Percentiles rank a stretch among this genome's conserved stretches.
These are phyloP conservation scores for Mormyrus hasselquistii DNA, from an alignment of 2,797 vertebrate species.

Conservation along the genomic window DNA sequence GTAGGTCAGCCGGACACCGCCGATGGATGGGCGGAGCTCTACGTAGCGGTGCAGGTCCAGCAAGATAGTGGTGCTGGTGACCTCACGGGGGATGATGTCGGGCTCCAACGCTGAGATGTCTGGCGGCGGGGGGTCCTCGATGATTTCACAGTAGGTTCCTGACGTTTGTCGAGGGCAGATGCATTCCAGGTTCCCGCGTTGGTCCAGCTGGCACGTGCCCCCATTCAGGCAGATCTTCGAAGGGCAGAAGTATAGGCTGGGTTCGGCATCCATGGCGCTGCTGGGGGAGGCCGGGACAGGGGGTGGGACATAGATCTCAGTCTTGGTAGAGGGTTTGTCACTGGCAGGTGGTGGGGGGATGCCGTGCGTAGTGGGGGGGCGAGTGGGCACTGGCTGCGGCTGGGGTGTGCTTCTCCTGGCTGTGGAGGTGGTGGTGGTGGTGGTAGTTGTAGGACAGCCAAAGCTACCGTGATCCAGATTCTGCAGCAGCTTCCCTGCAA, in stretches of 20 bases:
- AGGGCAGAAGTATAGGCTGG: slow-evolving; percentile 62
- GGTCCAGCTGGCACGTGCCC: slow-evolving; percentile 71
- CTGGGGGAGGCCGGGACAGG: slow-evolving; percentile 40
- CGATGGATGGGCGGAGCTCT: slow-evolving; percentile 65
- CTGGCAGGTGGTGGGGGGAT: slow-evolving; percentile 64
- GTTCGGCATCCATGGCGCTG: slow-evolving; percentile 30
- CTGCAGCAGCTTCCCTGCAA: slow-evolving; percentile 77
- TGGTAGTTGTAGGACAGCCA: slow-evolving; percentile 75
- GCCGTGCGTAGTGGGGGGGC: slow-evolving; percentile 38
- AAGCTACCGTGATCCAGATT: slow-evolving; percentile 77
- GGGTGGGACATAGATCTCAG: slow-evolving; percentile 27
- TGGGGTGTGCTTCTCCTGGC: slow-evolving; percentile 53
- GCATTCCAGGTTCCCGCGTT: slow-evolving; percentile 62
- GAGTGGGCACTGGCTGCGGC: slow-evolving; percentile 47
- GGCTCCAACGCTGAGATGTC: slow-evolving; percentile 29
- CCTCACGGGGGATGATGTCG: slow-evolving; percentile 47
- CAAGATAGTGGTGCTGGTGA: slow-evolving; percentile 62
- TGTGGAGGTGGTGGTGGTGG: slow-evolving; percentile 36
- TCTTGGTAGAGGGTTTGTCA: slow-evolving; percentile 51
- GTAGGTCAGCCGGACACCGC: slow-evolving; percentile 81
- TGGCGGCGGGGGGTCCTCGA: slow-evolving; percentile 42
- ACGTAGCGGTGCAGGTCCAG: slow-evolving; percentile 78
- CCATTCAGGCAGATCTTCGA: slow-evolving; percentile 79
- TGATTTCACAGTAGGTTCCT: slow-evolving; percentile 74
- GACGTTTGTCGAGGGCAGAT: slow-evolving; percentile 65